Evolutionary conservation across 1,140 invertebrate species (phyloP).

Genomic region (Hypothenemus hampei): DNA sequence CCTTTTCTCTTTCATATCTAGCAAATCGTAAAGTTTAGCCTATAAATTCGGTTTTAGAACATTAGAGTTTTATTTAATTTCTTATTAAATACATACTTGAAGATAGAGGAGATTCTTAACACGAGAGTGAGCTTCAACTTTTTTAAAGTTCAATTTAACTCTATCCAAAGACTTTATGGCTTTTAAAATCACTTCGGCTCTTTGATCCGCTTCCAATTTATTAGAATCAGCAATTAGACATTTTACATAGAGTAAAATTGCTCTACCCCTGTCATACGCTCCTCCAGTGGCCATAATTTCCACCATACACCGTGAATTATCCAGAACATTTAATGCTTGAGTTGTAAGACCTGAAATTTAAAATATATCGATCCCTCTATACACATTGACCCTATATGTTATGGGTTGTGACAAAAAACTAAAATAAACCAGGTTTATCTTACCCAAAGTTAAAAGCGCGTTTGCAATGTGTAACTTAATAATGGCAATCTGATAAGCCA

Average conservation of each 20-base stretch:
- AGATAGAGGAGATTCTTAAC: conserved; percentile 67
- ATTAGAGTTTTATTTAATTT: background rate
- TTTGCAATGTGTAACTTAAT: conserved; percentile 76
- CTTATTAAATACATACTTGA: conserved; percentile 49
- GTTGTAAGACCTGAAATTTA: conserved; percentile 54
- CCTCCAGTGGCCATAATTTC: conserved; percentile 73
- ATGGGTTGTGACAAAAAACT: background rate
- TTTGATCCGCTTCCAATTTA: conserved; percentile 44
- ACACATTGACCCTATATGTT: background rate
- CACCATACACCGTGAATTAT: conserved; percentile 51
- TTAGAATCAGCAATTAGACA: conserved; percentile 60
- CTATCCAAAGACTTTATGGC: conserved; percentile 60
- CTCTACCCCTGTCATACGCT: conserved; percentile 72
- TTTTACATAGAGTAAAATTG: conserved; percentile 58
- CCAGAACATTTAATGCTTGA: conserved; percentile 66
- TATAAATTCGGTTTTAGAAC: conserved; percentile 32
- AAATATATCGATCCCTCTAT: too few relatives aligned
- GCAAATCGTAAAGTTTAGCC: conserved; percentile 62
- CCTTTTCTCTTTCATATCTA: conserved; percentile 58
- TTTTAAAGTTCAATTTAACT: conserved; percentile 63
- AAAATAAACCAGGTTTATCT: background rate
- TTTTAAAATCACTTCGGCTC: conserved; percentile 54
- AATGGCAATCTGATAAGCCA: conserved; percentile 68
- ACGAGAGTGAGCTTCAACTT: conserved; percentile 66
- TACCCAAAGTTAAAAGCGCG: conserved; percentile 59